A percentile compares a stretch with the other conserved stretches of the same genome.
Conservation (phyloP, 2,888 invertebrate species). For the Nipponacmea schrenckii region DNA sequence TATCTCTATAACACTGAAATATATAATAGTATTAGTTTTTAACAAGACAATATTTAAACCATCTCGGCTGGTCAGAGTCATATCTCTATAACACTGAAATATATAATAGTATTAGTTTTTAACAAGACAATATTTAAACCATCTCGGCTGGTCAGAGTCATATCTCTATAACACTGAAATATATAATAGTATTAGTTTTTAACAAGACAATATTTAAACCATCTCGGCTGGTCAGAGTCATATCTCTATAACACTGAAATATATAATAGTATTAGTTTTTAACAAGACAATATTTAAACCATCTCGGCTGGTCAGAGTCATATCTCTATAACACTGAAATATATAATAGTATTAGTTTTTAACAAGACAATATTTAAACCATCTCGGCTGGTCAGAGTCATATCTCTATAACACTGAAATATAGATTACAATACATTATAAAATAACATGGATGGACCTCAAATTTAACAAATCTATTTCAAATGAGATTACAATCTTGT, state of each 20-base stretch:
- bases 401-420: conserved; percentile 84
- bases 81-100: conserved; percentile 90
- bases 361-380: conserved; percentile 85
- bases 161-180: conserved; percentile 90
- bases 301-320: conserved; percentile 89
- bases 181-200: conserved; percentile 84
- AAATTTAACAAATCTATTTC: too few species aligned
- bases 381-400: conserved; percentile 89
- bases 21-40: conserved; percentile 84
- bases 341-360: conserved; percentile 84
- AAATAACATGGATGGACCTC: too few species aligned
- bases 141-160: conserved; percentile 89
- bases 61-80: conserved; percentile 89
- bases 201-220: conserved; percentile 85
- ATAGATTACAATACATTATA: conserved; percentile 17
- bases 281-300: conserved; percentile 85
- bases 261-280: conserved; percentile 84
- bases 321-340: conserved; percentile 90
- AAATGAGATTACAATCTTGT: too few species aligned
- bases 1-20: conserved; percentile 90
- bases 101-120: conserved; percentile 84
- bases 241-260: conserved; percentile 90
- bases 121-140: conserved; percentile 85
- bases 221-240: conserved; percentile 89
- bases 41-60: conserved; percentile 85